Evolutionary conservation across 2,888 invertebrate genomes (phyloP), one percentile per base, ranked within the genome.

Genomic region (Agrochola lychnidis): DNA sequence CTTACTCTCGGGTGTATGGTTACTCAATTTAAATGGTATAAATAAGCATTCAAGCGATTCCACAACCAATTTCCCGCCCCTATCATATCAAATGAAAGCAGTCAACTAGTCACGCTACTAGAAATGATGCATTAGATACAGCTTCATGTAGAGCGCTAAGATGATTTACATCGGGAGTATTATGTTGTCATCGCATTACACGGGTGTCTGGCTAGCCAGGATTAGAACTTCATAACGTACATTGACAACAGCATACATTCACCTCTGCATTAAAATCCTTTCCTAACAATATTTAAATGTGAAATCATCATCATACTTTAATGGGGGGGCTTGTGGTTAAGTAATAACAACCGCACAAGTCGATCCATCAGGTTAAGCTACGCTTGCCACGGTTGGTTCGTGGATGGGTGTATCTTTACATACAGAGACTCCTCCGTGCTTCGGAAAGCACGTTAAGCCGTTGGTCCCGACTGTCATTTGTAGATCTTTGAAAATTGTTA

Each of bases 171-270:
- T 56, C 72, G 40, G 70, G 83, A 78, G 83, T 82, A 89, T 88
- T 87, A 87, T 85, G 78, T 87, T 89, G 88, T 89, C 88, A 87
- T 81, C 83, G 79, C 84, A 88, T 91, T 92, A 90, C 90, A 91
- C 85, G 92, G 90, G 80, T 88, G 90, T 89, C 91, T 42, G 79
- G 85, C 83, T 86, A 83, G 81, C 86, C 81, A 64, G 84, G 78
- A 84, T 87, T 87, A 83, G 76, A 85, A 83, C 81, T 84, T 83
- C 83, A 82, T 88, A 87, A 84, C 63, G 70, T 72, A 66, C 56
- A 79, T 77, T 76, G 84, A 86, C 73, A 78, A 68, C 78, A 36
- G 70, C 73, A 75, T 66, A 30, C 2, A 69, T 74, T 74, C 56
- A 73, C n/a, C 59, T 64, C 42, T 57, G 66, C 68, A 73, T 76